phyloP scores from a whole-genome alignment of 1,140 invertebrate species.

The Drosophila grimshawi region DNA sequence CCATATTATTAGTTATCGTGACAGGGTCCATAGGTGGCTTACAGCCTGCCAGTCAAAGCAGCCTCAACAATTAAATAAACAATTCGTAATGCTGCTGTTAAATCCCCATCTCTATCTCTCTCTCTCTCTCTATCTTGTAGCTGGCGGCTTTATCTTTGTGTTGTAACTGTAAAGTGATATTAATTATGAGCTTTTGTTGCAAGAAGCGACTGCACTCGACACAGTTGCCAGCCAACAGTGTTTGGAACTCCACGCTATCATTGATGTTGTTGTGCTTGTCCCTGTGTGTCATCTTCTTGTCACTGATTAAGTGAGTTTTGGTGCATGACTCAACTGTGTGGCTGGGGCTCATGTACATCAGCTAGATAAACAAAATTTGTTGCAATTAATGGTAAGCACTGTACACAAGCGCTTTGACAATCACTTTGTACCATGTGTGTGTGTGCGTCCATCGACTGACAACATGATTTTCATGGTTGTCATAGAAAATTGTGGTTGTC shows the following conservation, averaged over 20 bases:
- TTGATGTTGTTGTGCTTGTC: not conserved
- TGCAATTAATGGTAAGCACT: conserved; percentile 28
- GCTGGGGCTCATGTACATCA: conserved; percentile 2
- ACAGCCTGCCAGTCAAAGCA: not conserved
- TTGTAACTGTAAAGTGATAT: conserved; percentile 66
- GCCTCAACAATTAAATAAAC: conserved; percentile 47
- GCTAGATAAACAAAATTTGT: conserved; percentile 22
- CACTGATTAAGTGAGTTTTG: conserved; percentile 61
- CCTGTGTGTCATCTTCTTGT: conserved; percentile 1
- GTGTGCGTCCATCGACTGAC: not conserved
- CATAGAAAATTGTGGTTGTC: not conserved
- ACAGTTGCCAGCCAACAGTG: conserved; percentile 13
- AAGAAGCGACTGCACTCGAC: conserved; percentile 1
- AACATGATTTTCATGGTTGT: not conserved
- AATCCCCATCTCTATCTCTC: conserved; percentile 11
- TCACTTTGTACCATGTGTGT: not conserved
- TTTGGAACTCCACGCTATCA: not conserved
- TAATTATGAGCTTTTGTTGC: conserved; percentile 69
- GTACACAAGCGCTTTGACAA: conserved; percentile 16
- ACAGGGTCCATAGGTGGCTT: not conserved
- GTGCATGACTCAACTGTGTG: conserved; percentile 48
- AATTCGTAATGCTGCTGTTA: conserved; percentile 38
- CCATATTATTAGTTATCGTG: not conserved
- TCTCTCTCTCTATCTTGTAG: conserved; percentile 6
- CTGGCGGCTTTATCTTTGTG: conserved; percentile 9